Base-by-base conservation (phyloP, 2,113 vertebrate species). In the Toxotes jaculatrix region DNA sequence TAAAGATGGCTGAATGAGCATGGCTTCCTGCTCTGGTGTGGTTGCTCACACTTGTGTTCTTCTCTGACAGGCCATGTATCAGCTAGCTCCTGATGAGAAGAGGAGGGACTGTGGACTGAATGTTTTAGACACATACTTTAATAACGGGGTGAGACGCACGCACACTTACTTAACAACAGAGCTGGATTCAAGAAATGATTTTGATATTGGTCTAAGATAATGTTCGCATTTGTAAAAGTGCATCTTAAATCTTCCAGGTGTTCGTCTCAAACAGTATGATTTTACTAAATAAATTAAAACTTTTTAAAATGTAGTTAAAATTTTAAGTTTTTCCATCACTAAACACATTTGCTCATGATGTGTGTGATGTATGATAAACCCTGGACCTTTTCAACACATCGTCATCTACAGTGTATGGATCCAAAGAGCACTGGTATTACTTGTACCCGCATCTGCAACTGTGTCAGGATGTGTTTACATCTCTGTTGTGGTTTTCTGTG, bases 81-180 rank as follows among this genome's bases (percentile, higher is more conserved):
- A 97, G 89, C 95, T 98, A 47, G 94, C 97, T 23, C 90, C 95
- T 4, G 97, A 98, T 31, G 96, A 97, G 89, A 96, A 97, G 87
- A 95, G 94, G 55, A 94, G 94, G 91, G 94, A 95, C 78, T 94
- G 73, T 68, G 97, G 96, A 84, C 86, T 96, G 88, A 94, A 93
- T 71, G 84, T 98, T 94, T 87, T 98, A 84, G 92, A 96, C 87
- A 96, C 88, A 0, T 97, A 96, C 95, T 97, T 98, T 89, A 93
- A 92, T 74, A 95, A 96, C 6, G 95, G 96, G 97, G 97, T 98
- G 90, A 94, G 91, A 89, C 0, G 7, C 57, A 77, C 38, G n/a
- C 59, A 43, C 65, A 72, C 53, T 47, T 3, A 6, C 19, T 59
- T 47, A 19, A 42, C 42, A 67, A 0, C 27, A 43, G 17, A 60